Conservation (phyloP, 2,888 invertebrate genomes). For the Drosophila rellima region DNA sequence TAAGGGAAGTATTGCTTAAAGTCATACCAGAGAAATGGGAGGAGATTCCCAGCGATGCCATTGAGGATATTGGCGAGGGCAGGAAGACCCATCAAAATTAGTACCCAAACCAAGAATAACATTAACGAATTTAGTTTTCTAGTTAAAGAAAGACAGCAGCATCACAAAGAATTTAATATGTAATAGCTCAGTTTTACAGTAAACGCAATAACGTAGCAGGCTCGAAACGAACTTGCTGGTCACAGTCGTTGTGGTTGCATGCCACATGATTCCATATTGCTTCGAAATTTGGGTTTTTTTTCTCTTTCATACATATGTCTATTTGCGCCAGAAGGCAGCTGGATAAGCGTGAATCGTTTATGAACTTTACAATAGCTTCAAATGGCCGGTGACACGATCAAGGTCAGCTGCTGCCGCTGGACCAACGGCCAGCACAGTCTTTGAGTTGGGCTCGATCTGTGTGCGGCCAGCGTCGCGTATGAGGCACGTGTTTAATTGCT, state of each 20-base stretch:
- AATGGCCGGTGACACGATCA: conserved; percentile 94
- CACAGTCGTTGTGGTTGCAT: conserved; percentile 50
- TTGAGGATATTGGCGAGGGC: conserved; percentile 37
- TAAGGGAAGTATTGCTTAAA: conserved; percentile 36
- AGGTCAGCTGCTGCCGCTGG: conserved; percentile 92
- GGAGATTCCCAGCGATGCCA: conserved; percentile 17
- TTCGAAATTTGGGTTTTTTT: conserved; percentile 34
- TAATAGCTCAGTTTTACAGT: conserved; percentile 63
- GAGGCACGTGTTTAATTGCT: conserved; percentile 90
- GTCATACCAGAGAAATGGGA: conserved; percentile 53
- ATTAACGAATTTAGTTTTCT: conserved; percentile 1
- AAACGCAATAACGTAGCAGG: conserved; percentile 46
- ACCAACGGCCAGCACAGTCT: conserved; percentile 97
- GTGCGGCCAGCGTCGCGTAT: conserved; percentile 97
- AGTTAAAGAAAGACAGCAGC: conserved; percentile 41
- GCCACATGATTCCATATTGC: conserved; percentile 52
- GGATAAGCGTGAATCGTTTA: conserved; percentile 9
- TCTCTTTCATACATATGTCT: conserved; percentile 10
- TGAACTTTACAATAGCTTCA: conserved; percentile 90
- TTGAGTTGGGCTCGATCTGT: conserved; percentile 94
- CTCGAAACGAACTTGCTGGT: conserved; percentile 57
- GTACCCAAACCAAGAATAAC: not conserved
- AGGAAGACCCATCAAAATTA: conserved; percentile 21
- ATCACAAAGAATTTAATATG: conserved; percentile 59
- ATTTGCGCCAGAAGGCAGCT: not conserved